Percentiles rank a stretch among this genome's conserved stretches.
phyloP scores from a whole-genome alignment of 2,797 vertebrate genomes.

The Malacoraja senta region DNA sequence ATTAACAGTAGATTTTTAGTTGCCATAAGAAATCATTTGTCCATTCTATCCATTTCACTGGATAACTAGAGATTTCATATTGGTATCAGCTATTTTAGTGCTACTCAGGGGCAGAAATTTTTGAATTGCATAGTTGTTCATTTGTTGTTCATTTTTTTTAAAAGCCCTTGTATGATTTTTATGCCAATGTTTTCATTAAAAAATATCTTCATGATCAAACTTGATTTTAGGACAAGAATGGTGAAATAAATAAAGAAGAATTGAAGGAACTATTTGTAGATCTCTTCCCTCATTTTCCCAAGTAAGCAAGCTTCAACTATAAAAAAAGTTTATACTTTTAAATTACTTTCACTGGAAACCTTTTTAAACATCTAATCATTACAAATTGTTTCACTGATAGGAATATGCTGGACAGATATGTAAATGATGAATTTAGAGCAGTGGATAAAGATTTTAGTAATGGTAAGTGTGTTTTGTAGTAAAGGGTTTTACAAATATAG shows the following conservation, averaged over 20 bases:
- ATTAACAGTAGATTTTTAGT: neutral
- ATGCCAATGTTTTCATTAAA: neutral
- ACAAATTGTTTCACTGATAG: slow-evolving; percentile 46
- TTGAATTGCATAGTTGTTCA: neutral
- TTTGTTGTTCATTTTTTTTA: too few species aligned
- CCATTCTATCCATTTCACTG: neutral
- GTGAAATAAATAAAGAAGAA: slow-evolving; percentile 51
- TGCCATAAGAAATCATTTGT: neutral
- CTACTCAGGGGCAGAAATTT: neutral
- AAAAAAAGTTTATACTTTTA: neutral
- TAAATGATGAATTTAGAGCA: slow-evolving; percentile 55
- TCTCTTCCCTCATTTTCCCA: slow-evolving; percentile 56
- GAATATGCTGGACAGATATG: slow-evolving; percentile 57
- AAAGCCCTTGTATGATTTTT: neutral
- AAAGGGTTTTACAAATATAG: neutral
- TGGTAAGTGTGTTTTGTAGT: slow-evolving; percentile 46
- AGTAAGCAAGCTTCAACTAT: slow-evolving; percentile 46
- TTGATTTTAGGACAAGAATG: slow-evolving; percentile 49
- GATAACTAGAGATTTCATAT: neutral
- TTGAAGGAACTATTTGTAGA: slow-evolving; percentile 54
- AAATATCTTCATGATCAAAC: neutral
- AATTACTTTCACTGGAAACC: neutral
- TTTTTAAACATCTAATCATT: neutral
- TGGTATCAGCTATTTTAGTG: neutral
- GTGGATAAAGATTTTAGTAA: slow-evolving; percentile 47